These are phyloP conservation scores for Euplexia lucipara DNA, from an alignment of 2,888 invertebrate species.

Conservation along the genomic window DNA sequence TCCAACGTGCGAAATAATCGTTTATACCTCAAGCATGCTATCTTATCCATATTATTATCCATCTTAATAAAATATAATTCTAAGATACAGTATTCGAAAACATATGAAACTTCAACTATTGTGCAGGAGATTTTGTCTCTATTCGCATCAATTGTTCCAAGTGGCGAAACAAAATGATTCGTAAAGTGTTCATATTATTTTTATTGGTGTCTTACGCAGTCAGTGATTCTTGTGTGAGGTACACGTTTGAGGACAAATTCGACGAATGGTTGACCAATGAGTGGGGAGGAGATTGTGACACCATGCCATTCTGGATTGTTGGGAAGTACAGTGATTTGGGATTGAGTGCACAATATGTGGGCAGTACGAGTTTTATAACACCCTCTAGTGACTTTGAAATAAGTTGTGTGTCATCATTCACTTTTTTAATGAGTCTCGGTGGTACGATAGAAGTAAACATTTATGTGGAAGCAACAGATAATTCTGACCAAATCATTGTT, in stretches of 20 bases:
- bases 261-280: conserved; percentile 67
- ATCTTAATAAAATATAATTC: conserved; percentile 25
- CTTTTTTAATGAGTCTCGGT: conserved; percentile 65
- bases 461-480: conserved; percentile 62
- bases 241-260: conserved; percentile 69
- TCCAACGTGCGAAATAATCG: conserved; percentile 34
- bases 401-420: conserved; percentile 64
- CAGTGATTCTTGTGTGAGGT: conserved; percentile 69
- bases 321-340: conserved; percentile 34
- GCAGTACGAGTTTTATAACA: conserved; percentile 67
- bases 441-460: conserved; percentile 74
- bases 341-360: conserved; percentile 51
- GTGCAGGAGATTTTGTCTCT: conserved; percentile 52
- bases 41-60: conserved; percentile 51
- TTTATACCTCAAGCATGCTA: conserved; percentile 17
- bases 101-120: conserved; percentile 54
- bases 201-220: conserved; percentile 55
- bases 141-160: conserved; percentile 48
- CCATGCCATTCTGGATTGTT: conserved; percentile 62
- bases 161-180: conserved; percentile 54
- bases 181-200: conserved; percentile 47
- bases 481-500: conserved; percentile 66
- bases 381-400: conserved; percentile 25
- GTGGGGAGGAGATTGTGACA: conserved; percentile 56
- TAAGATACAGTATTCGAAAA: conserved; percentile 53